phyloP scores from a whole-genome alignment of 1,140 invertebrate genomes.

The Nasonia giraulti region DNA sequence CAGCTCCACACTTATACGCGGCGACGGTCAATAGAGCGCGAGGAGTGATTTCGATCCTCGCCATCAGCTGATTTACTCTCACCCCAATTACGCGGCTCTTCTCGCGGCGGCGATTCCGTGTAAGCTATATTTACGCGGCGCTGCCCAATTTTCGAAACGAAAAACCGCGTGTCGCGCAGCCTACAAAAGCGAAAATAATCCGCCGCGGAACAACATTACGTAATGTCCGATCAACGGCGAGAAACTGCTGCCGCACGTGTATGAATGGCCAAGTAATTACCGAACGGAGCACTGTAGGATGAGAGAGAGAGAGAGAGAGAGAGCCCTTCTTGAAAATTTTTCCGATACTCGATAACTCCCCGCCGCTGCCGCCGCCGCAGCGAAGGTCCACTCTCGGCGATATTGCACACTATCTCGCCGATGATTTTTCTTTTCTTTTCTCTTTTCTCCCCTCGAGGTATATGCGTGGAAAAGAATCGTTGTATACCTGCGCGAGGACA shows the following conservation, averaged over 20 bases:
- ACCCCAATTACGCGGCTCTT: no score
- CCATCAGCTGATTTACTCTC: no score
- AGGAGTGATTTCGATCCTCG: no score
- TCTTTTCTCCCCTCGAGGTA: neutral
- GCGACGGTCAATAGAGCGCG: no score
- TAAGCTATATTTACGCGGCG: no score
- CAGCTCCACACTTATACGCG: no score
- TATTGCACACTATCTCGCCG: neutral
- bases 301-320: no score
- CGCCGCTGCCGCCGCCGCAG: neutral
- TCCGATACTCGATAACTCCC: neutral
- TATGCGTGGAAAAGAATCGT: no score
- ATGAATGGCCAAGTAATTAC: constrained; percentile 25
- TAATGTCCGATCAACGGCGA: neutral
- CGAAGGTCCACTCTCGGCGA: neutral
- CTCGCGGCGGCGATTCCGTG: no score
- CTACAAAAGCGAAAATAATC: neutral
- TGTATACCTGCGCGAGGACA: no score
- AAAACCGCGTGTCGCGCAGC: no score
- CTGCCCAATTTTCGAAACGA: no score
- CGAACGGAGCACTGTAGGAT: neutral
- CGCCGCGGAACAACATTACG: neutral
- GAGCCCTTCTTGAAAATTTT: neutral
- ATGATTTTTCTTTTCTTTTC: neutral
- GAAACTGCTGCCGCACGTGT: neutral